Conservation (phyloP, 2,888 invertebrate species). For the Bombylius major region DNA sequence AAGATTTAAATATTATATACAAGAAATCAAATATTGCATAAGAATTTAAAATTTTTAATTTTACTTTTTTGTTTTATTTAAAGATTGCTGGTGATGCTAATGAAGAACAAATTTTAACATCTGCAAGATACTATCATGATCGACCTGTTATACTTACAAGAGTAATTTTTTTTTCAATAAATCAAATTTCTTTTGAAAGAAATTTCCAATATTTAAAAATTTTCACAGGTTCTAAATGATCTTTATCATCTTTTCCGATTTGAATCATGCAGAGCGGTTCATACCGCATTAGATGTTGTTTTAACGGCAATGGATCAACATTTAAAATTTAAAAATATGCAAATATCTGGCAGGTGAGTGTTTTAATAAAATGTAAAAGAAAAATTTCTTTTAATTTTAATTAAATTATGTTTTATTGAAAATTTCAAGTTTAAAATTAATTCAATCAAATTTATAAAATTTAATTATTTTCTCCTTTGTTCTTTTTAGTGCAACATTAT, state of each 20-base stretch:
- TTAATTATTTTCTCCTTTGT: not conserved
- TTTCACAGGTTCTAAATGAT: conserved; percentile 68
- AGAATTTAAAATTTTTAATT: not conserved
- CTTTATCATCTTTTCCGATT: conserved; percentile 77
- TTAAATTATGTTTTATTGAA: too few species aligned
- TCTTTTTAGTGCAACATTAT: conserved; percentile 70
- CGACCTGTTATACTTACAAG: conserved; percentile 63
- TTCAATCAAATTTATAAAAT: too few species aligned
- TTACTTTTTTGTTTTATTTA: conserved; percentile 15
- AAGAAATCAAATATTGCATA: too few species aligned
- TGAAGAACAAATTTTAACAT: conserved; percentile 78
- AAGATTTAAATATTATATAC: conserved; percentile 24
- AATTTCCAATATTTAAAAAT: not conserved
- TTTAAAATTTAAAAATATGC: conserved; percentile 74
- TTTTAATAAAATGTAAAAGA: not conserved
- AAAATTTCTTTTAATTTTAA: too few species aligned
- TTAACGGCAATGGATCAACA: conserved; percentile 85
- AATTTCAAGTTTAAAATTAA: too few species aligned
- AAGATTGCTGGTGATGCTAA: conserved; percentile 85
- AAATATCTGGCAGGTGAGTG: conserved; percentile 77
- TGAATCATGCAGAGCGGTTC: conserved; percentile 64
- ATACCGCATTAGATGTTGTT: conserved; percentile 65
- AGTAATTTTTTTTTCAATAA: conserved; percentile 17
- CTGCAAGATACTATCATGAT: conserved; percentile 72
- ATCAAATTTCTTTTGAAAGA: not conserved